Base-by-base conservation (phyloP, 2,113 vertebrate species). In the Pao palembangensis region DNA sequence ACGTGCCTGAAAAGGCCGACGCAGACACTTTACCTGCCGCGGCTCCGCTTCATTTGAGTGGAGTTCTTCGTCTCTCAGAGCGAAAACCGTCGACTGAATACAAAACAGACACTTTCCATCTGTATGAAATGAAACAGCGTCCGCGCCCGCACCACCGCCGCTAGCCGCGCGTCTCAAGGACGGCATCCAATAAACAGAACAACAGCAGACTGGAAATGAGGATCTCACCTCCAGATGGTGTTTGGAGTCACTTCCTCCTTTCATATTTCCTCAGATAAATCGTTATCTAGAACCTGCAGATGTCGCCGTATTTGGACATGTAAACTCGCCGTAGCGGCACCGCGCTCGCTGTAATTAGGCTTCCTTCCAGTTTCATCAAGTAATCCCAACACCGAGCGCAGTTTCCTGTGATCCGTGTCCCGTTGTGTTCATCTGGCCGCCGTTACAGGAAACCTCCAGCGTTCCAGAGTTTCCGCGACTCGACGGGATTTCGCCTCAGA, bases 291-390 rank as follows among this genome's bases (percentile, higher is more conserved):
- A 69, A 57, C 70, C 65, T 56, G 55, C 84, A 86, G 79, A 80
- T 73, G 63, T 76, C 63, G 79, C 72, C 62, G 71, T 61, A 61
- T 81, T 83, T 81, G 68, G 68, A 75, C 64, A 53, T 55, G 67
- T 59, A 76, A 59, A 66, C 61, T 61, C 73, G 78, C 46, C 50
- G 51, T 46, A 64, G 70, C 63, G 21, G 57, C 71, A 69, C 63
- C 55, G 46, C 46, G 73, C 66, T 77, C 73, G 73, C 73, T 79
- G 65, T 79, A 83, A 85, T 85, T 85, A 76, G 80, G 80, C 80
- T 67, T 64, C 79, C 75, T 76, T 82, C 80, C 83, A 85, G 75
- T 80, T 82, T 80, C 80, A 74, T 85, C 77, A 82, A 71, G 49
- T 78, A 59, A 63, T 63, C 64, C 66, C 6, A 7, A 53, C 69